Conservation (phyloP, 1,140 invertebrate genomes). For the Lysiphlebus fabarum region DNA sequence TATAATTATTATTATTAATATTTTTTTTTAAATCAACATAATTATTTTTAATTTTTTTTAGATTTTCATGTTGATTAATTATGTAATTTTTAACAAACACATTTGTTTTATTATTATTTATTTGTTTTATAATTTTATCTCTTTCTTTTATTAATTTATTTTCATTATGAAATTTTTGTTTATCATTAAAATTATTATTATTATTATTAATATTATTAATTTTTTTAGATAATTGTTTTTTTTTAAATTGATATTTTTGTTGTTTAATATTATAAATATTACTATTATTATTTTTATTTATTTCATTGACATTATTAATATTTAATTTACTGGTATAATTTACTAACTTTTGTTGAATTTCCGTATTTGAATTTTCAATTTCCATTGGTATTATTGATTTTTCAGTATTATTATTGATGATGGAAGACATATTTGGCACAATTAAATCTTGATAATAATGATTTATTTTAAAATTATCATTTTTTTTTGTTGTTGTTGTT, state of each 20-base stretch:
- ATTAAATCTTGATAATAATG: background rate
- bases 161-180: background rate
- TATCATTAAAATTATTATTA: too few relatives aligned
- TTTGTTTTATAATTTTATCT: background rate
- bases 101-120: background rate
- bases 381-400: background rate
- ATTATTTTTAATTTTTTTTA: conserved; percentile 16
- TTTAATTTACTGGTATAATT: conserved; percentile 7
- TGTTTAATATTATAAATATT: too few relatives aligned
- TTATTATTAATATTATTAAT: too few relatives aligned
- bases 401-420: background rate
- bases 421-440: conserved; percentile 9
- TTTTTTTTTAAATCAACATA: conserved; percentile 10
- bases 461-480: conserved; percentile 26
- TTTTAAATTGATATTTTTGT: too few relatives aligned
- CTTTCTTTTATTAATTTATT: conserved; percentile 5
- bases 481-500: background rate
- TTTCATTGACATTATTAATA: background rate
- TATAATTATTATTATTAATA: background rate
- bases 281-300: too few relatives aligned
- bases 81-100: too few relatives aligned
- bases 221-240: too few relatives aligned
- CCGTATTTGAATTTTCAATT: conserved; percentile 2
- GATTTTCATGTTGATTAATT: background rate
- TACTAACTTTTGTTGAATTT: background rate